Evolutionary conservation across 2,113 vertebrate genomes (phyloP).

Genomic region (Dicrurus megarhynchus): DNA sequence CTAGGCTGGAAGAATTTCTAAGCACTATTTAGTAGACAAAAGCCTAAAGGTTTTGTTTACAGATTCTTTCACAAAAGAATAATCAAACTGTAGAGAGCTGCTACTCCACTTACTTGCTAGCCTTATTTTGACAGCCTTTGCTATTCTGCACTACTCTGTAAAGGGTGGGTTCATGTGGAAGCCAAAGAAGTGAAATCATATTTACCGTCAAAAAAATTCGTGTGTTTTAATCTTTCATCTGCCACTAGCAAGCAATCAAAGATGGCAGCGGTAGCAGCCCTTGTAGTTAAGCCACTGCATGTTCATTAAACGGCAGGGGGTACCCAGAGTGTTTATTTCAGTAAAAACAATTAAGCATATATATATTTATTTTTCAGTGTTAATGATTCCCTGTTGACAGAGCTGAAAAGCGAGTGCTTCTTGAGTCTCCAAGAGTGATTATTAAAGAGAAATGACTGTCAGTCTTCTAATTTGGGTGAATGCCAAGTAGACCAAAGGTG

Average conservation of each 20-base stretch:
- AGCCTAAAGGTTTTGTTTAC: slow-evolving; percentile 62
- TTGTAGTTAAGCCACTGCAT: slow-evolving; percentile 3
- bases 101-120: not conserved
- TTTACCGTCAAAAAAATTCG: not conserved
- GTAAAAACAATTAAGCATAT: slow-evolving; percentile 62
- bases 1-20: slow-evolving; percentile 42
- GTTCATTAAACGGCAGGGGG: slow-evolving; percentile 52
- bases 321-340: slow-evolving; percentile 55
- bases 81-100: slow-evolving; percentile 18
- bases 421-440: slow-evolving; percentile 49
- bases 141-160: not conserved
- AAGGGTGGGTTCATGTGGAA: not conserved
- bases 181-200: slow-evolving; percentile 1
- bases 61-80: slow-evolving; percentile 32
- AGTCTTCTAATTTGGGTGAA: slow-evolving; percentile 44
- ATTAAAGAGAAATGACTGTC: slow-evolving; percentile 62
- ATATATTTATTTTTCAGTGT: slow-evolving; percentile 31
- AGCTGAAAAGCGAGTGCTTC: slow-evolving; percentile 18
- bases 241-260: slow-evolving; percentile 35
- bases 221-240: slow-evolving; percentile 33
- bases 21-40: slow-evolving; percentile 51
- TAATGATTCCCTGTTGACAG: slow-evolving; percentile 62
- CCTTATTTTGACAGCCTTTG: slow-evolving; percentile 54
- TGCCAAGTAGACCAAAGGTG: slow-evolving; percentile 54
- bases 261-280: not conserved